phyloP scores from a whole-genome alignment of 2,888 invertebrate genomes.

The Morpho achilles region DNA sequence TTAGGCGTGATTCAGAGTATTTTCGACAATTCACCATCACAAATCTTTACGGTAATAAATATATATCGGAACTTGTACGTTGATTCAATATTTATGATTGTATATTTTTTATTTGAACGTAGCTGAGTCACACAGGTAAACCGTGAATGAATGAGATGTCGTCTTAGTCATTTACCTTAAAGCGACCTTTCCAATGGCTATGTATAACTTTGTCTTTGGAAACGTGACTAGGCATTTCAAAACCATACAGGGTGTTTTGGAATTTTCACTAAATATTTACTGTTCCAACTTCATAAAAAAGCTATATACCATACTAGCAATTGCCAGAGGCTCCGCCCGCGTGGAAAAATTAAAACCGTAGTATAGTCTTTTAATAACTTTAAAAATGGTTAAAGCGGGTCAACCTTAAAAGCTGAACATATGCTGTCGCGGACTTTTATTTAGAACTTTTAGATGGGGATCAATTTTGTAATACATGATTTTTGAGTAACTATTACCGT shows the following conservation, averaged over 20 bases:
- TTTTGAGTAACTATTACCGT: no score
- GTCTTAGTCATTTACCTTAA: slow-evolving; percentile 44
- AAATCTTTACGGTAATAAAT: slow-evolving; percentile 2
- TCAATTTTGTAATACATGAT: no score
- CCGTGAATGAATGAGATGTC: slow-evolving; percentile 49
- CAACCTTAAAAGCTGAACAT: no score
- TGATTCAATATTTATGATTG: slow-evolving; percentile 11
- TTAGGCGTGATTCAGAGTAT: slow-evolving; percentile 45
- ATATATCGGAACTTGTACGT: neutral
- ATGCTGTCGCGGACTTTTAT: no score
- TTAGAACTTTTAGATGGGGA: no score
- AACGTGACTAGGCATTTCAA: slow-evolving; percentile 28
- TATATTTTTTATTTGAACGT: slow-evolving; percentile 34
- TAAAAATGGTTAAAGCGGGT: no score
- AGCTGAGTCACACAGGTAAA: slow-evolving; percentile 46
- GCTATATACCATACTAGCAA: no score
- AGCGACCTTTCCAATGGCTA: slow-evolving; percentile 38
- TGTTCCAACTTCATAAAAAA: no score
- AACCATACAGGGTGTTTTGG: slow-evolving; percentile 12
- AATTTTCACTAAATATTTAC: no score
- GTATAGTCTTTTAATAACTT: no score
- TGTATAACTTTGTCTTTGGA: slow-evolving; percentile 31
- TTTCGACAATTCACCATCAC: slow-evolving; percentile 9
- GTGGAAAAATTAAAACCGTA: no score
- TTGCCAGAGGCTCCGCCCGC: no score